phyloP scores from a whole-genome alignment of 2,113 vertebrate species.

The Synodontis membranacea region DNA sequence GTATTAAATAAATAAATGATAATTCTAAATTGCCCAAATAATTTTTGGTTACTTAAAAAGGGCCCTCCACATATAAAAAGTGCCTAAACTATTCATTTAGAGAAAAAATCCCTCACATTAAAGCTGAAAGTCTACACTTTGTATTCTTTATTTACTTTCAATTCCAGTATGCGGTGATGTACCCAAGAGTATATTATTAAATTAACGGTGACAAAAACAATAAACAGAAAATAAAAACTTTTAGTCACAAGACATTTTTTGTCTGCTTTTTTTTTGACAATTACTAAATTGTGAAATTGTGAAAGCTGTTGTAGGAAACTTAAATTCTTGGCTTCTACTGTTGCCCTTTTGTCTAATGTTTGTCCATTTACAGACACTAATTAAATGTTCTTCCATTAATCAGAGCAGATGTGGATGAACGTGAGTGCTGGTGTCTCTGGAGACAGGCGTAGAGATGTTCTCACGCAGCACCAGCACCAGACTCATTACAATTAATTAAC shows the following conservation, averaged over 20 bases:
- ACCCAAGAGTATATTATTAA: no score
- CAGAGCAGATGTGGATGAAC: conserved; percentile 86
- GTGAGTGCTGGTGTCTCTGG: conserved; percentile 70
- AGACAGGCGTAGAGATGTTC: conserved; percentile 50
- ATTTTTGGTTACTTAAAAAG: background rate
- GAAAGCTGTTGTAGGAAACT: background rate
- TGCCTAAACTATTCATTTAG: background rate
- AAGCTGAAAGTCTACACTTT: background rate
- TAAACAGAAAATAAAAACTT: no score
- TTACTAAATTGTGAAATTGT: no score
- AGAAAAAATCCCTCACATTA: background rate
- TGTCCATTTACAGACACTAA: conserved; percentile 90
- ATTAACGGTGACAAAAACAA: no score
- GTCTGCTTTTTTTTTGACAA: no score
- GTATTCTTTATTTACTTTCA: background rate
- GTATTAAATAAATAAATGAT: background rate
- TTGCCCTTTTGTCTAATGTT: conserved; percentile 48
- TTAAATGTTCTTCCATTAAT: conserved; percentile 92
- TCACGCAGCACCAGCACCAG: conserved; percentile 55
- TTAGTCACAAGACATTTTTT: no score
- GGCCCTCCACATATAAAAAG: background rate
- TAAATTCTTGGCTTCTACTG: background rate
- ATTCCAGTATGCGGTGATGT: background rate
- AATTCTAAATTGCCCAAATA: background rate
- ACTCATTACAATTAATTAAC: conserved; percentile 74